These are phyloP conservation scores for Gonioctena quinquepunctata DNA, from an alignment of 1,140 invertebrate genomes.

Conservation along the genomic window DNA sequence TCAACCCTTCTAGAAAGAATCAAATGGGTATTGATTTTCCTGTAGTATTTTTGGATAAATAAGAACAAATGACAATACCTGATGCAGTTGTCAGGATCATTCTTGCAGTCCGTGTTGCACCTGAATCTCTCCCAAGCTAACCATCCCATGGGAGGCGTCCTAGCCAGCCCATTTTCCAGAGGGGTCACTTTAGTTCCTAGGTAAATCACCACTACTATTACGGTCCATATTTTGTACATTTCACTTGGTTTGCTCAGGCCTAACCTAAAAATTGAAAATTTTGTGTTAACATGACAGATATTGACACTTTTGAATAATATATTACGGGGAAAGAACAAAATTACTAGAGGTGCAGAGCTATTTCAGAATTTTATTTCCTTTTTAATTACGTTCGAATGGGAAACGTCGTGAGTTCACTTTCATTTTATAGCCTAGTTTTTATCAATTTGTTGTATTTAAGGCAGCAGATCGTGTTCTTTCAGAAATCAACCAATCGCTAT, in stretches of 20 bases:
- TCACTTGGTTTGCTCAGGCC: slow-evolving; percentile 36
- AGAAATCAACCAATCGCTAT: too few species aligned
- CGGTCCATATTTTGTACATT: slow-evolving; percentile 47
- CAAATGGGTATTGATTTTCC: too few species aligned
- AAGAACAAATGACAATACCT: slow-evolving; percentile 64
- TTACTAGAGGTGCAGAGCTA: too few species aligned
- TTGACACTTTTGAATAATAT: not conserved
- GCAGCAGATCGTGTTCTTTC: too few species aligned
- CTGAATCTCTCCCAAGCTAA: slow-evolving; percentile 91
- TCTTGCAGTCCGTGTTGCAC: slow-evolving; percentile 91
- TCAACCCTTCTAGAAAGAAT: too few species aligned
- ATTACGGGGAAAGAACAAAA: not conserved
- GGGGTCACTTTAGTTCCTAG: slow-evolving; percentile 41
- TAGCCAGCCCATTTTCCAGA: slow-evolving; percentile 82
- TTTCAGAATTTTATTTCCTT: too few species aligned
- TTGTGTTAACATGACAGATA: not conserved
- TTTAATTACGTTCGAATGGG: too few species aligned
- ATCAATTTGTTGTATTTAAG: too few species aligned
- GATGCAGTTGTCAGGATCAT: slow-evolving; percentile 91
- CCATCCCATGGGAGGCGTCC: slow-evolving; percentile 85
- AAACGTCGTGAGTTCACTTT: too few species aligned
- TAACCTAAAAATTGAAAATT: slow-evolving; percentile 35
- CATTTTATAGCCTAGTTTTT: too few species aligned
- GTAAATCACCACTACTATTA: slow-evolving; percentile 37
- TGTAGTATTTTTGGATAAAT: not conserved